phyloP scores from a whole-genome alignment of 2,113 vertebrate genomes.

The Numenius arquata region DNA sequence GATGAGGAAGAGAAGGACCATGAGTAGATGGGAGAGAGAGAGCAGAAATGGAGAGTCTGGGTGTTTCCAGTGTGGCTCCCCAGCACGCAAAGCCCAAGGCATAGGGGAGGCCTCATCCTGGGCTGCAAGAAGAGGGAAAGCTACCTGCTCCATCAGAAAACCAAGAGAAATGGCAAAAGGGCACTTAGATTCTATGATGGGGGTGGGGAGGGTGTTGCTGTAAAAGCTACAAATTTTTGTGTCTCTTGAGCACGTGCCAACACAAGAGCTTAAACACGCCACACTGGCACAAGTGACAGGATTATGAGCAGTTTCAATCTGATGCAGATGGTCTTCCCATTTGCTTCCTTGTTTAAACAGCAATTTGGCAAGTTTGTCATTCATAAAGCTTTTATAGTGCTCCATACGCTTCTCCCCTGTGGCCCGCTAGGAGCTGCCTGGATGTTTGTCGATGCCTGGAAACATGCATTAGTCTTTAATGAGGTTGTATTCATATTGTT shows the following conservation, averaged over 20 bases:
- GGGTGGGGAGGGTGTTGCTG: accelerated
- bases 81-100: not conserved
- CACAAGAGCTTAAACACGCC: not conserved
- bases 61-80: not conserved
- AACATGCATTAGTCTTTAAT: not conserved
- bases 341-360: conserved; percentile 63
- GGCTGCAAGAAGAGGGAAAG: not conserved
- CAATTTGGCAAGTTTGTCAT: conserved; percentile 51
- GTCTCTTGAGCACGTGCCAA: not conserved
- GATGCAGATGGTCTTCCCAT: conserved; percentile 63
- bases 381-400: conserved; percentile 49
- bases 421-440: not conserved
- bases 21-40: accelerated
- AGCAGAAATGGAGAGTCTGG: not conserved
- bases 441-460: not conserved
- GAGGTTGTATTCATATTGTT: not conserved
- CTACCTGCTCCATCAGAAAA: not conserved
- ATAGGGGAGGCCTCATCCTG: not conserved
- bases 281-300: conserved; percentile 17
- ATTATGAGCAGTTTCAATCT: conserved; percentile 39
- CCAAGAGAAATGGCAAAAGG: not conserved
- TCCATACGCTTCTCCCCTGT: not conserved
- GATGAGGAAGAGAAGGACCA: not conserved
- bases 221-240: not conserved
- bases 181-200: not conserved